A percentile compares a stretch with the other conserved stretches of the same genome.
Evolutionary conservation across 2,888 invertebrate genomes (phyloP).

Genomic region (Cheilosia soror): DNA sequence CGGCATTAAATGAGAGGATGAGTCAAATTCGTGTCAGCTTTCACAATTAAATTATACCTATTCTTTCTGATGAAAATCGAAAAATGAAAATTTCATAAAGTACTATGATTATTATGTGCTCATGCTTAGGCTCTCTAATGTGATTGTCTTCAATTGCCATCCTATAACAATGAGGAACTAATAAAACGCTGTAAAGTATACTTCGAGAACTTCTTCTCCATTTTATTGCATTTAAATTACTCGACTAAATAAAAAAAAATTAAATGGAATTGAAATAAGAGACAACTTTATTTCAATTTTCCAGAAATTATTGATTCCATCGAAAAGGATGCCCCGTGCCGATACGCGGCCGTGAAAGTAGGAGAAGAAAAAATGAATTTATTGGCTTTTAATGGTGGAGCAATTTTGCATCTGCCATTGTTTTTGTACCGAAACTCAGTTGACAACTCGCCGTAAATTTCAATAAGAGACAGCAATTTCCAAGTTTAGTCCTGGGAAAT

Average conservation of each 20-base stretch:
- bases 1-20: too few relatives aligned
- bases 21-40: too few relatives aligned
- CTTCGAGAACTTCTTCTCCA: not conserved
- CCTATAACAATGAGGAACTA: not conserved
- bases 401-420: conserved; percentile 51
- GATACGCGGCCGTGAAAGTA: not conserved
- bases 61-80: too few relatives aligned
- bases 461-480: conserved; percentile 25
- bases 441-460: conserved; percentile 7
- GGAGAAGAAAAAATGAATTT: conserved; percentile 25
- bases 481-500: conserved; percentile 25
- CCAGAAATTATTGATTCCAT: not conserved
- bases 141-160: not conserved
- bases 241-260: not conserved
- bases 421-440: conserved; percentile 3
- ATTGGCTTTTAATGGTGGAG: conserved; percentile 59
- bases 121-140: too few relatives aligned
- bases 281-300: not conserved
- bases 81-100: too few relatives aligned
- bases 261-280: conserved; percentile 1
- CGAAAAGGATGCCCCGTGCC: too few relatives aligned
- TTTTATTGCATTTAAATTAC: conserved; percentile 6
- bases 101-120: too few relatives aligned
- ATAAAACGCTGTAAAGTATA: conserved; percentile 9
- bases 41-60: too few relatives aligned